Percentiles rank a stretch among this genome's conserved stretches.
phyloP scores from a whole-genome alignment of 2,797 vertebrate species.

The Megaceryle alcyon region DNA sequence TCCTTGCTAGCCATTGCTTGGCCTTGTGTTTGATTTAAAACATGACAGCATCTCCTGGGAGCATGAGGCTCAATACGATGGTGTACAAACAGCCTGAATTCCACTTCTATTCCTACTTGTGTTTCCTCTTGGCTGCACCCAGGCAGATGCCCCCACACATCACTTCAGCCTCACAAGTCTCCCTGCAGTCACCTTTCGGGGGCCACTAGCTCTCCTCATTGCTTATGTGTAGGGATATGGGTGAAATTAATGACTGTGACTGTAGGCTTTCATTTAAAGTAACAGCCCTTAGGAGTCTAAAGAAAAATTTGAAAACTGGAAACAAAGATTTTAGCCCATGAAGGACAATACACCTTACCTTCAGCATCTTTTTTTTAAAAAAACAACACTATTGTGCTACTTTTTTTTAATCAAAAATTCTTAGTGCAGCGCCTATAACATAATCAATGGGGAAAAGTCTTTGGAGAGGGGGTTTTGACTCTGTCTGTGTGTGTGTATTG shows the following conservation, averaged over 20 bases:
- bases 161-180: neutral
- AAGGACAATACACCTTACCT: neutral
- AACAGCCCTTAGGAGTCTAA: neutral
- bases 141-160: neutral
- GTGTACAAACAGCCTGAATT: neutral
- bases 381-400: neutral
- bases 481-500: neutral
- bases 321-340: neutral
- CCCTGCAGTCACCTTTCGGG: accelerated
- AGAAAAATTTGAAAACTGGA: neutral
- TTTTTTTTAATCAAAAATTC: neutral
- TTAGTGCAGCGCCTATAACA: neutral
- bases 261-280: neutral
- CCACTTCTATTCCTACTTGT: accelerated
- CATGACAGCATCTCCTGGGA: neutral
- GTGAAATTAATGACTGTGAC: neutral
- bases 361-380: neutral
- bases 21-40: neutral
- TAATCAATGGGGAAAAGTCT: neutral
- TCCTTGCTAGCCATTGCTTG: neutral
- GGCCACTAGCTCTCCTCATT: too few species aligned
- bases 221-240: too few species aligned
- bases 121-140: neutral
- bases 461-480: neutral
- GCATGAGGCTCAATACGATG: neutral